Base-by-base conservation (phyloP, 2,113 vertebrate species). In the Xiphophorus maculatus region DNA sequence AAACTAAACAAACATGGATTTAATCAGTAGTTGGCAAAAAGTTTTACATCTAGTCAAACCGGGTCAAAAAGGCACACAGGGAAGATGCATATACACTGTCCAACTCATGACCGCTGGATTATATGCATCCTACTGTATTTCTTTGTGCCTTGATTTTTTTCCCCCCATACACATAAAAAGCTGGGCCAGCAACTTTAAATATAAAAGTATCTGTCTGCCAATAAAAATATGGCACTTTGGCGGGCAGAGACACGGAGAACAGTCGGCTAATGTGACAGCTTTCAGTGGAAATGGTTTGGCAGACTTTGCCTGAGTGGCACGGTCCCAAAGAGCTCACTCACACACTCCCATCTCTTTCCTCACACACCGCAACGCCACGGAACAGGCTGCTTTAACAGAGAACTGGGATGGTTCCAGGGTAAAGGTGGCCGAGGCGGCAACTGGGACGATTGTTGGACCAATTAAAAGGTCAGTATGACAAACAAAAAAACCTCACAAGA, bases 221-320 rank as follows among this genome's bases (percentile, higher is more conserved):
- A 90, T 84, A 84, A 82, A 92, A 93, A 88, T 89, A 86, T 78
- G 78, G 69, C 80, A 87, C 85, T 90, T 90, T 92, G 90, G 87
- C 89, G 80, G 77, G 77, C 79, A 66, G 66, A 74, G 82, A 79
- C 76, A 72, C 74, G 77, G 72, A 74, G 79, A 86, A 83, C 87
- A 90, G 90, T 87, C 74, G 69, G 85, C 73, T 90, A 90, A 92
- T 93, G 89, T 87, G 87, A 92, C 91, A 90, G 90, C 80, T 89
- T 91, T 91, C 89, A 86, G 89, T 83, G 88, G 88, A 91, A 89
- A 79, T 77, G 87, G 84, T 84, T 93, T 91, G 84, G 84, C 90
- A 91, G 78, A 90, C 84, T 87, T 84, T 76, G 88, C 76, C 82
- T 76, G 89, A 88, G 85, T 91, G 92, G 89, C 88, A 80, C 64